Conservation (phyloP, 2,888 invertebrate species). For the Craniophora ligustri region DNA sequence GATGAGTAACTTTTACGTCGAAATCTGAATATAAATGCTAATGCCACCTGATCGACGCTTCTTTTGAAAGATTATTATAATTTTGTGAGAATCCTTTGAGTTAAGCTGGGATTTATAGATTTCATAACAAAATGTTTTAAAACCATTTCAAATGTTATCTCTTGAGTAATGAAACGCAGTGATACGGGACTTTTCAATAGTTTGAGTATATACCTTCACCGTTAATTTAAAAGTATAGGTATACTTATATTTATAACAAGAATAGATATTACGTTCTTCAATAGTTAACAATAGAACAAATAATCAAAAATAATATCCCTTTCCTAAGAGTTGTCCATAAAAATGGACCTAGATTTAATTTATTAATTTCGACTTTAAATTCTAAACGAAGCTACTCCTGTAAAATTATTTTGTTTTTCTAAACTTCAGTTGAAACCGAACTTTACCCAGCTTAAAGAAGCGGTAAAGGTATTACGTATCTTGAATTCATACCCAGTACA, state of each 20-base stretch:
- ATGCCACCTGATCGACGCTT: slow-evolving; percentile 77
- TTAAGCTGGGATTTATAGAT: slow-evolving; percentile 72
- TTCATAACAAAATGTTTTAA: slow-evolving; percentile 75
- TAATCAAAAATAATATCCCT: no score
- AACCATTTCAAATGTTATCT: slow-evolving; percentile 44
- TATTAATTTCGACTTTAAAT: no score
- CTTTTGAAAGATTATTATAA: slow-evolving; percentile 85
- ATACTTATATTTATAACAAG: no score
- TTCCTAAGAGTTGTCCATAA: no score
- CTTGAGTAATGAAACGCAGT: no score
- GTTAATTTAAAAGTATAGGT: no score
- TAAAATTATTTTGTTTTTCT: neutral
- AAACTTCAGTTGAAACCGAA: slow-evolving; percentile 11
- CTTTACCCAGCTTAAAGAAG: slow-evolving; percentile 19
- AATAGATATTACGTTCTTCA: no score
- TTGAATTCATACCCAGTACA: slow-evolving; percentile 29
- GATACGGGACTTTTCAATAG: no score
- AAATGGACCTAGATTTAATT: no score
- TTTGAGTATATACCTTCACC: no score
- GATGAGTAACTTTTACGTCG: slow-evolving; percentile 82
- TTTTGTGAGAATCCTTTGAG: slow-evolving; percentile 80
- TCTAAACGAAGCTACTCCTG: neutral
- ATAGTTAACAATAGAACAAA: no score
- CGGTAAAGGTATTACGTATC: slow-evolving; percentile 35
- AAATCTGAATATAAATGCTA: slow-evolving; percentile 85